These are phyloP conservation scores for Clarias macrocephalus DNA, from an alignment of 2,113 vertebrate genomes.

Conservation along the genomic window DNA sequence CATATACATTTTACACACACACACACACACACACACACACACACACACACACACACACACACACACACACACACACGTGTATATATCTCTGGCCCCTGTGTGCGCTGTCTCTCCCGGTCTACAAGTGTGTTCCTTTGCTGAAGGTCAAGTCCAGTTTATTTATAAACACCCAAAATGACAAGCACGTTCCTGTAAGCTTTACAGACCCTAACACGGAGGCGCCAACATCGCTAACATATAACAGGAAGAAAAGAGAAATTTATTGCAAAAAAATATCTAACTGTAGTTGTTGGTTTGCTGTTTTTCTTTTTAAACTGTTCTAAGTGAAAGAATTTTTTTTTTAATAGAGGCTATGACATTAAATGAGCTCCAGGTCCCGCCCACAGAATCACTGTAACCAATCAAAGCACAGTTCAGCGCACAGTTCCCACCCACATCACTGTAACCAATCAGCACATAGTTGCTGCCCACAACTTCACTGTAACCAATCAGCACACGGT, in stretches of 20 bases:
- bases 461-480: neutral
- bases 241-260: neutral
- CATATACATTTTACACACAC: too few relatives aligned
- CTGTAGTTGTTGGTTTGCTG: neutral
- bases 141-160: conserved; percentile 10
- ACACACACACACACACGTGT: too few relatives aligned
- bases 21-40: too few relatives aligned
- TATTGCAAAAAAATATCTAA: neutral
- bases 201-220: neutral
- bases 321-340: neutral
- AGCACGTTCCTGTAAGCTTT: neutral
- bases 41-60: too few relatives aligned
- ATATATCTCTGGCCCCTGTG: neutral
- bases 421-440: neutral
- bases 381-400: neutral
- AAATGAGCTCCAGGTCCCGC: too few relatives aligned
- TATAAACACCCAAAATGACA: neutral
- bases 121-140: neutral
- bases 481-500: neutral
- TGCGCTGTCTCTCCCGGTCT: neutral
- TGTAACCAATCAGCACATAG: neutral
- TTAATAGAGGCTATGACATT: too few relatives aligned
- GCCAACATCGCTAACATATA: neutral
- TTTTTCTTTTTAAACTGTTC: neutral
- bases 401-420: neutral